A percentile compares a stretch with the other conserved stretches of the same genome.
Conservation (phyloP, 2,113 vertebrate genomes). For the Gavialis gangeticus region DNA sequence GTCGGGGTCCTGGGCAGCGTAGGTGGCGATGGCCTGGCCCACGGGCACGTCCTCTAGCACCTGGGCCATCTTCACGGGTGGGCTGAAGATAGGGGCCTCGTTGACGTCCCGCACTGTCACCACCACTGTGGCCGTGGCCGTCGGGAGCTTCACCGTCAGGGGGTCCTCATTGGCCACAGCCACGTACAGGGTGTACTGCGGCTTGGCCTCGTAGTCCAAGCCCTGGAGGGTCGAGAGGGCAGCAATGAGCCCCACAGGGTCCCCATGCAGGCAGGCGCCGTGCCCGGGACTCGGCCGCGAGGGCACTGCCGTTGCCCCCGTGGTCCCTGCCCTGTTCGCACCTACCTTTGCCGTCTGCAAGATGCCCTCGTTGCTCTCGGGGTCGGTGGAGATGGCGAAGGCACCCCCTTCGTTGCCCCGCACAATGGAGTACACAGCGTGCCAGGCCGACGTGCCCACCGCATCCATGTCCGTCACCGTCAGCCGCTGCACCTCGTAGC, state of each 20-base stretch:
- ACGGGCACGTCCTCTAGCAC: slow-evolving; percentile 74
- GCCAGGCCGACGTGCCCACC: slow-evolving; percentile 82
- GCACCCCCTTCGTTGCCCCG: slow-evolving; percentile 73
- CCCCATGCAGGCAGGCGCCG: no score
- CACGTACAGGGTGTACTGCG: slow-evolving; percentile 79
- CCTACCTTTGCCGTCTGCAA: slow-evolving; percentile 82
- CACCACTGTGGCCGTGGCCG: slow-evolving; percentile 84
- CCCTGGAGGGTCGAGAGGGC: slow-evolving; percentile 69
- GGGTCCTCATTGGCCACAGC: slow-evolving; percentile 84
- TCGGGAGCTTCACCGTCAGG: slow-evolving; percentile 74
- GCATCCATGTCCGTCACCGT: slow-evolving; percentile 82
- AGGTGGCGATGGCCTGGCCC: slow-evolving; percentile 60
- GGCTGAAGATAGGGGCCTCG: slow-evolving; percentile 82
- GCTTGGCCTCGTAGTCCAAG: slow-evolving; percentile 87
- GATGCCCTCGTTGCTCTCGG: slow-evolving; percentile 85
- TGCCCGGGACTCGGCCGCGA: background rate
- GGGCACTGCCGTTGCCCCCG: background rate
- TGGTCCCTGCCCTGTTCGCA: no score
- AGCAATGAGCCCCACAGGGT: no score
- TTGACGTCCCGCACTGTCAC: slow-evolving; percentile 88
- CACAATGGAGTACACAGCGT: slow-evolving; percentile 83
- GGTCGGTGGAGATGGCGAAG: slow-evolving; percentile 83
- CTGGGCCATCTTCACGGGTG: slow-evolving; percentile 33
- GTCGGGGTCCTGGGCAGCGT: slow-evolving; percentile 88
- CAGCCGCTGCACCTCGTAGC: slow-evolving; percentile 74